Evolutionary conservation across 30 jellyfish, hydroid and myxozoan species (phyloP), one percentile per base, ranked within the genome.

Genomic region (Morbakka virulenta): DNA sequence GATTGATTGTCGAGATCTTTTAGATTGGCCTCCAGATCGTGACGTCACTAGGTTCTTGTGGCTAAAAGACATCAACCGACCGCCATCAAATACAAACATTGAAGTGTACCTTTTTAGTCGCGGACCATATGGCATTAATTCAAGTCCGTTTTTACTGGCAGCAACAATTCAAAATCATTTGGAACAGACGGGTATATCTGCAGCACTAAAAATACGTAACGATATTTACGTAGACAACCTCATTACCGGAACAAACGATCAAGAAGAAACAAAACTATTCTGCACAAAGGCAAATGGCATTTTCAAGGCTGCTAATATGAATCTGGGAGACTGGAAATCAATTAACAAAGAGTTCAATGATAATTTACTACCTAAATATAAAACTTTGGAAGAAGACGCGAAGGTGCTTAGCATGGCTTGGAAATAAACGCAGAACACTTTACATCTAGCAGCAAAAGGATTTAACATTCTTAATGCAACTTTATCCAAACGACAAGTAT

Each of bases 21-120:
- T 14, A 72, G 79, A 47, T 14, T 79, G 51, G 22, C 79, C 77
- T 17, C 49, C 49, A 30, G 84, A 72, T 25, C 80, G 84, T 9
- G 84, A 72, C 51, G 84, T 72, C 48, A 72, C 84, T 51, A 29
- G 84, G 26, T 50, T 72, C 36, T 0, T 72, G n/a, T 72, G 84
- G 84, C 34, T 72, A 20, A 72, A 72, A 13, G 84, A 72, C 33
- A 27, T 69, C 30, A 69, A 31, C 12, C 1, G 29, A 31, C 30
- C 69, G 25, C 72, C 71, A n/a, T 23, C 81, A 2, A 52, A 72
- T 6, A 52, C 49, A 11, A 72, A 72, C 52, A 21, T 72, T 14
- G 21, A 41, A 28, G 51, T 72, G 21, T 72, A 52, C 41, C 26
- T 78, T 47, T 72, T 72, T 72, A 21, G 34, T 2, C 49, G 84